Conservation (phyloP, 2,888 invertebrate genomes). For the Tenthredo livida region DNA sequence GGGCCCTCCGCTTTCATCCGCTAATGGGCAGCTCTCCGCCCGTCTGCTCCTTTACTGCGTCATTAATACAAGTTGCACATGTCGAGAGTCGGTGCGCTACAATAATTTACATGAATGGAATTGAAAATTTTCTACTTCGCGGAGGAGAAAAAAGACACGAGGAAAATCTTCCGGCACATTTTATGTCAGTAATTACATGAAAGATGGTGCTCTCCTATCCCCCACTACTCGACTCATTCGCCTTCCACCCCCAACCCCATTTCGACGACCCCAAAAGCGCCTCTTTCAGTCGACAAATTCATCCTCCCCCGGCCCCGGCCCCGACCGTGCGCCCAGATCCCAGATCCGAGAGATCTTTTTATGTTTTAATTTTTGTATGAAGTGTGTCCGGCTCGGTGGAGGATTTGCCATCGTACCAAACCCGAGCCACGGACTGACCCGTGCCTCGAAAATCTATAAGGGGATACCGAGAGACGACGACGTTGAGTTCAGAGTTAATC, state of each 20-base stretch:
- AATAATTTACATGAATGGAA: constrained; percentile 78
- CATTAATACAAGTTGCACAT: constrained; percentile 78
- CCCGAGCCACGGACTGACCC: constrained; percentile 25
- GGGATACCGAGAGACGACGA: neutral
- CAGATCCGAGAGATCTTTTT: constrained; percentile 62
- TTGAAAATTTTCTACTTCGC: constrained; percentile 77
- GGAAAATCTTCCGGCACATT: constrained; percentile 72
- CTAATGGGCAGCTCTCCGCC: constrained; percentile 78
- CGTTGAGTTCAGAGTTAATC: neutral
- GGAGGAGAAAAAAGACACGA: constrained; percentile 73
- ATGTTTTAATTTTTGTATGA: constrained; percentile 69
- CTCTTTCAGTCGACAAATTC: constrained; percentile 55
- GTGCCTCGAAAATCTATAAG: constrained; percentile 8
- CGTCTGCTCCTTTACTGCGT: constrained; percentile 78
- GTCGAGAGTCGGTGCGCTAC: constrained; percentile 77
- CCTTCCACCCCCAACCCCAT: constrained; percentile 50
- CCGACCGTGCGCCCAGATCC: constrained; percentile 28
- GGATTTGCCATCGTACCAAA: constrained; percentile 42
- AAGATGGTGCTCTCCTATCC: constrained; percentile 68
- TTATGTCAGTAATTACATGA: constrained; percentile 76
- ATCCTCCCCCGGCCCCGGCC: constrained; percentile 32
- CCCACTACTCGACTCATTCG: constrained; percentile 62
- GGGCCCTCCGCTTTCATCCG: constrained; percentile 78
- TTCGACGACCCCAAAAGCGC: constrained; percentile 41
- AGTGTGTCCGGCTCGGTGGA: constrained; percentile 66